Evolutionary conservation across 2,113 vertebrate genomes (phyloP), one percentile per base, ranked within the genome.

Genomic region (Phaethon lepturus): DNA sequence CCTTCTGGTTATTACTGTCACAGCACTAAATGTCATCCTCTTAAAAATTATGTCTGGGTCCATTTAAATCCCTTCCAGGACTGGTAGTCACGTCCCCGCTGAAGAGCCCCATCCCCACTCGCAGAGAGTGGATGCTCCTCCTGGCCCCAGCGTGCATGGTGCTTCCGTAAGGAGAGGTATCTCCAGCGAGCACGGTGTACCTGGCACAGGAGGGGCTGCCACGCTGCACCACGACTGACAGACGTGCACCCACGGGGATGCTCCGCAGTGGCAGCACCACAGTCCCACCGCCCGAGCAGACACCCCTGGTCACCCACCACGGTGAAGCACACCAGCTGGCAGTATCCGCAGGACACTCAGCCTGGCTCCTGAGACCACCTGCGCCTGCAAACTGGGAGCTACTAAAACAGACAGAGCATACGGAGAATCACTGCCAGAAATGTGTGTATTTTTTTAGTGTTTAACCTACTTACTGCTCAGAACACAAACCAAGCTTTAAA

Each of bases 191-290:
- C 64, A 74, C 4, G 0, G 63, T 50, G 60, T 5, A 60, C 3
- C 58, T 56, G 68, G 44, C 33, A 26, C 73, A 81, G 35, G 68
- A 68, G 33, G 29, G 28, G 25, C 47, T 92, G 78, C 33, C 38
- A 90, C 0, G 1, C 69, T 29, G 45, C 35, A 40, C 4, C 35
- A 42, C 0, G 0, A 33, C 20, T 16, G 77, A 28, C 22, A 66
- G 35, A 47, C 9, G 6, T 42, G n/a, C 5, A 42, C n/a, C 63
- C 72, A 38, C 0, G 0, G 35, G 26, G 20, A 5, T 15, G 33
- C 69, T 67, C 60, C 7, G 0, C 4, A 2, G 29, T 14, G 16
- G 4, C 35, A 87, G 24, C 33, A 44, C 17, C 40, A 17, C 1
- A 1, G 60, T 49, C n/a, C 42, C 52, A 52, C 18, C 0, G 0